Conservation (phyloP, 2,888 invertebrate genomes). For the Zygogramma bicolorata region DNA sequence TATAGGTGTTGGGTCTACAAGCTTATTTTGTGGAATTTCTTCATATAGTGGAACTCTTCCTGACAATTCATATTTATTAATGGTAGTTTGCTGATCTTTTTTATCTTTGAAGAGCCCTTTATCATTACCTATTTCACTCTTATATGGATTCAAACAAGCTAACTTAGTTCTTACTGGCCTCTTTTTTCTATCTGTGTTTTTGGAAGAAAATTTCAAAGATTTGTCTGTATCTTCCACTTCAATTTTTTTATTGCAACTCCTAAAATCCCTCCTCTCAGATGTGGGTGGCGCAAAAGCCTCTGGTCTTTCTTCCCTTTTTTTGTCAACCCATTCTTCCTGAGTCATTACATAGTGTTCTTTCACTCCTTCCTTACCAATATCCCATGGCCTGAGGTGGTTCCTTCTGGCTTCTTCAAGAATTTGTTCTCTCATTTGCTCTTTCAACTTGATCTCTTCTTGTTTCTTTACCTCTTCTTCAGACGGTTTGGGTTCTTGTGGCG, state of each 20-base stretch:
- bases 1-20: conserved; percentile 53
- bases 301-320: conserved; percentile 78
- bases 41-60: conserved; percentile 35
- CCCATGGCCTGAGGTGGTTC: conserved; percentile 78
- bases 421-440: conserved; percentile 67
- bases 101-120: not conserved
- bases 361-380: conserved; percentile 77
- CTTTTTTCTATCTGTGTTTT: conserved; percentile 41
- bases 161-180: not conserved
- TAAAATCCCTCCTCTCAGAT: conserved; percentile 49
- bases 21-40: conserved; percentile 23
- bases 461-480: conserved; percentile 48
- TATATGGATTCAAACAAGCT: not conserved
- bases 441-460: conserved; percentile 49
- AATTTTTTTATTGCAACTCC: conserved; percentile 26
- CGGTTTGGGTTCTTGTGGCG: conserved; percentile 36
- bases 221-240: conserved; percentile 36
- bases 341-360: conserved; percentile 72
- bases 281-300: conserved; percentile 83
- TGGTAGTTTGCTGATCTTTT: conserved; percentile 31
- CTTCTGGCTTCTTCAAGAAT: conserved; percentile 69
- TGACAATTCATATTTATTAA: conserved; percentile 39
- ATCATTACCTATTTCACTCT: not conserved
- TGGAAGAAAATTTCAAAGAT: conserved; percentile 60
- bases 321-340: conserved; percentile 83